Conservation (phyloP, 2,797 vertebrate genomes). For the Molossus molossus region DNA sequence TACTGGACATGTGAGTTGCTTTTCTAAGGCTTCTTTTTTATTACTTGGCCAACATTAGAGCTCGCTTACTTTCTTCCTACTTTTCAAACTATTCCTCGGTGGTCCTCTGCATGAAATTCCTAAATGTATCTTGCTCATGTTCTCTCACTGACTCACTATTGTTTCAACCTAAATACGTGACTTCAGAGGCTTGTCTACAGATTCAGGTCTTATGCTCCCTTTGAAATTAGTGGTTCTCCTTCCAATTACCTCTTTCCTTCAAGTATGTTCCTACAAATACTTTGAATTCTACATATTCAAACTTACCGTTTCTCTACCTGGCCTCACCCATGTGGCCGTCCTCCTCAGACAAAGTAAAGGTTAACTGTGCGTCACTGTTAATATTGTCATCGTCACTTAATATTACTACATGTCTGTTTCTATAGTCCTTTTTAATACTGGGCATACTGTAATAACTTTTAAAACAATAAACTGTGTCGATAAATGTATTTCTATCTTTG, state of each 20-base stretch:
- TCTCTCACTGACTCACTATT: background rate
- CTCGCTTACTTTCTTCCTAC: background rate
- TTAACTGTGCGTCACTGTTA: background rate
- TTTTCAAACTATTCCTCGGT: background rate
- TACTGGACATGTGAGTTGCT: background rate
- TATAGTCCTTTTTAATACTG: background rate
- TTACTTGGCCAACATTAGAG: background rate
- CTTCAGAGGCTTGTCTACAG: background rate
- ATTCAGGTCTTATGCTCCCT: background rate
- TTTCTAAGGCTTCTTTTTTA: background rate
- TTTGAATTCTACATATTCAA: background rate
- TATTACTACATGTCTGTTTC: background rate
- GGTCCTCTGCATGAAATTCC: background rate
- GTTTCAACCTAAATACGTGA: background rate
- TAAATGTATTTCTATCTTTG: background rate
- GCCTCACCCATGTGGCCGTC: background rate
- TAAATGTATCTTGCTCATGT: background rate
- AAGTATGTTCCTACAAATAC: background rate
- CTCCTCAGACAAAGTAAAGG: background rate
- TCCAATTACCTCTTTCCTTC: background rate
- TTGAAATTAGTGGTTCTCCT: background rate
- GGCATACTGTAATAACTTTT: background rate
- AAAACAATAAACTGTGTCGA: background rate
- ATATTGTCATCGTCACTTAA: background rate
- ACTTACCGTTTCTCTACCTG: background rate